These are phyloP conservation scores for Leguminivora glycinivorella DNA, from an alignment of 1,140 invertebrate species.

Conservation along the genomic window DNA sequence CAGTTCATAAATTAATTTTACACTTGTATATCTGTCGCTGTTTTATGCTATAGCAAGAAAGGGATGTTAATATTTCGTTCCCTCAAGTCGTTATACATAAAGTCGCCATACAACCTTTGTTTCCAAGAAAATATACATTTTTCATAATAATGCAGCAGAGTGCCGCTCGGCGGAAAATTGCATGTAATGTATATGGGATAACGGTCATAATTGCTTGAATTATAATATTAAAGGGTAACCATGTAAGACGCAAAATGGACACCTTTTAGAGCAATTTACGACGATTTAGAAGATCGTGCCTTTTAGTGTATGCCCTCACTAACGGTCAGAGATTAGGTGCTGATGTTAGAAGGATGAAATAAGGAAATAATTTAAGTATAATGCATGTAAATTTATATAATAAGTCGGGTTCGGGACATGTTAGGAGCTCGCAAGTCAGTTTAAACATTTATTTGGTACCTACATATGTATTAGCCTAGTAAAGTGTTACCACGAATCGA, in stretches of 20 bases:
- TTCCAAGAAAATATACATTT: conserved; percentile 65
- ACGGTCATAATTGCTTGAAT: conserved; percentile 55
- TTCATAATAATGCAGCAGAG: conserved; percentile 46
- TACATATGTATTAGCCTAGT: too few species aligned
- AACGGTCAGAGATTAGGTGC: conserved; percentile 29
- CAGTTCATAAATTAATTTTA: conserved; percentile 34
- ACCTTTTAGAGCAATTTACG: conserved; percentile 53
- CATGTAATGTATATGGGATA: conserved; percentile 48
- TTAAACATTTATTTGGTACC: too few species aligned
- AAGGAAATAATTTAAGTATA: too few species aligned
- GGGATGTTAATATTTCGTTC: conserved; percentile 3
- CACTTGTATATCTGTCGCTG: not conserved
- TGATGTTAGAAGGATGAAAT: not conserved
- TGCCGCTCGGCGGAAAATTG: conserved; percentile 53
- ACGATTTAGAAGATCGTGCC: conserved; percentile 42
- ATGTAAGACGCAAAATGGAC: conserved; percentile 47
- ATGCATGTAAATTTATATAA: too few species aligned
- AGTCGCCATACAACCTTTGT: conserved; percentile 63
- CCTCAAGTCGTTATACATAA: conserved; percentile 44
- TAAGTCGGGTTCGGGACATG: too few species aligned
- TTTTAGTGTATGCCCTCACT: conserved; percentile 31
- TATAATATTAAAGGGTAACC: conserved; percentile 39
- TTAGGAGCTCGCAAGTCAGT: too few species aligned
- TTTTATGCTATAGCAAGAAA: not conserved
- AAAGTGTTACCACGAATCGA: too few species aligned